phyloP scores from a whole-genome alignment of 2,797 vertebrate species.

The Orestias chungarensis region DNA sequence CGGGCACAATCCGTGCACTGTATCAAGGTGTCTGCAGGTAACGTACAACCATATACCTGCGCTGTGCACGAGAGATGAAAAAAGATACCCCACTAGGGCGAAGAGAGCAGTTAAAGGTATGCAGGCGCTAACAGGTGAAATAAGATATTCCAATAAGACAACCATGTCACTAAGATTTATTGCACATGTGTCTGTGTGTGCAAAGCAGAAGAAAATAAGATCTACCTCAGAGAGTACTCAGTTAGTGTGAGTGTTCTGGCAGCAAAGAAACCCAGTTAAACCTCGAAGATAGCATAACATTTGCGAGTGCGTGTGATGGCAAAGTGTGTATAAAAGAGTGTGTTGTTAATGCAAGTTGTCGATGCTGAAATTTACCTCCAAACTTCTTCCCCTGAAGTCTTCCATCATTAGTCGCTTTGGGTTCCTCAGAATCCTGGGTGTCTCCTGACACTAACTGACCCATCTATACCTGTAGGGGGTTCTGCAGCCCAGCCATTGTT shows the following conservation, averaged over 20 bases:
- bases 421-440: slow-evolving; percentile 56
- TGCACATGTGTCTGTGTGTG: slow-evolving; percentile 12
- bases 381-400: slow-evolving; percentile 54
- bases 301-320: slow-evolving; percentile 5
- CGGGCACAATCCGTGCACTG: neutral
- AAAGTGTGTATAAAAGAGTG: slow-evolving; percentile 13
- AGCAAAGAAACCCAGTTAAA: slow-evolving; percentile 30
- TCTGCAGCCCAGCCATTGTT: neutral
- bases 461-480: slow-evolving; percentile 49
- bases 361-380: slow-evolving; percentile 49
- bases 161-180: slow-evolving; percentile 56
- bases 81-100: slow-evolving; percentile 51
- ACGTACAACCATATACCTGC: slow-evolving; percentile 39
- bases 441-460: slow-evolving; percentile 35
- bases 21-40: slow-evolving; percentile 14
- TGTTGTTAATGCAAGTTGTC: slow-evolving; percentile 28
- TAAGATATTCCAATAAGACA: slow-evolving; percentile 58
- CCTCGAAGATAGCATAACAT: slow-evolving; percentile 49
- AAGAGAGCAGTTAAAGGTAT: slow-evolving; percentile 33
- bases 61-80: slow-evolving; percentile 37
- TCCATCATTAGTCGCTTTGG: slow-evolving; percentile 34
- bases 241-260: slow-evolving; percentile 20
- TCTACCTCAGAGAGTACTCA: slow-evolving; percentile 42
- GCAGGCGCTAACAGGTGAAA: slow-evolving; percentile 54
- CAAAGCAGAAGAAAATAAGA: slow-evolving; percentile 44